Evolutionary conservation across 1,140 invertebrate species (phyloP).

Genomic region (Anastrepha ludens): DNA sequence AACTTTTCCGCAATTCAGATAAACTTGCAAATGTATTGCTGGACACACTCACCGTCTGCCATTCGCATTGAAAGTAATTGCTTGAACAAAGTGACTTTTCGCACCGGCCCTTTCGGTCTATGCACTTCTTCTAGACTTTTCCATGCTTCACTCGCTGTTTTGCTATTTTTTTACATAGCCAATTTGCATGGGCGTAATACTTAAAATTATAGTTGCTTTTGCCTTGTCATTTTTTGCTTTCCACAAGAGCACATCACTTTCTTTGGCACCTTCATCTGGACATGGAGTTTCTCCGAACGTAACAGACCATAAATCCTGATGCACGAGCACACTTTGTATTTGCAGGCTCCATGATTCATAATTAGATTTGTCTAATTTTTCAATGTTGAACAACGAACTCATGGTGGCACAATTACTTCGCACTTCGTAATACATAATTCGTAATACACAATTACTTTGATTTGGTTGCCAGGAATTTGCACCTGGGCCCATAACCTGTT

Average conservation of each 20-base stretch:
- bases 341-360: constrained; percentile 53
- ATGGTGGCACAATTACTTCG: constrained; percentile 4
- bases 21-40: constrained; percentile 45
- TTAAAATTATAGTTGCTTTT: constrained; percentile 43
- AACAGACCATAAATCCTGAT: neutral
- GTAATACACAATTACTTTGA: neutral
- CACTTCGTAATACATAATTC: neutral
- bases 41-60: constrained; percentile 17
- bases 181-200: constrained; percentile 40
- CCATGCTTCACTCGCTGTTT: constrained; percentile 53
- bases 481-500: constrained; percentile 18
- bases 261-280: neutral
- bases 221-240: constrained; percentile 13
- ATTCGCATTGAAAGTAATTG: constrained; percentile 48
- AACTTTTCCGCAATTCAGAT: constrained; percentile 53
- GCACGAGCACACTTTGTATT: constrained; percentile 40
- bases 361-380: constrained; percentile 52
- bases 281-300: neutral
- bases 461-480: neutral
- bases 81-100: constrained; percentile 57
- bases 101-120: constrained; percentile 55
- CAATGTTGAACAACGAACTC: constrained; percentile 43
- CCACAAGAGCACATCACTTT: neutral
- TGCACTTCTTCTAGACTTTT: constrained; percentile 13
- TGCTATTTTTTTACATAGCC: constrained; percentile 47